These are phyloP conservation scores for Phengaris arion DNA, from an alignment of 2,888 invertebrate species.

Conservation along the genomic window DNA sequence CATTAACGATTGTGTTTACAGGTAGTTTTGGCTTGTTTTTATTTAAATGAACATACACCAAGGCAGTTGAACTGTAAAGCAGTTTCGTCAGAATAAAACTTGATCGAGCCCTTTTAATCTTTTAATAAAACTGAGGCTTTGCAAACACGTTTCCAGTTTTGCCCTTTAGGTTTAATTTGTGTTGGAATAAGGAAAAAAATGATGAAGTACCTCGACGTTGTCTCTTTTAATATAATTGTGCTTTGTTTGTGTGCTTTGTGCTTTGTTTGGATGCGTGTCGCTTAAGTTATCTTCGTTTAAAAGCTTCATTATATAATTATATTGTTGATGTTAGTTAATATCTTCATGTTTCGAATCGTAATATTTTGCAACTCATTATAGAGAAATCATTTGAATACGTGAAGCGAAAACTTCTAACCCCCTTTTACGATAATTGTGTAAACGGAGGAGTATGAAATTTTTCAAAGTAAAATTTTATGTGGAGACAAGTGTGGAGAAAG, in stretches of 20 bases:
- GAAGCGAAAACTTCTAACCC: no score
- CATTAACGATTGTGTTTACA: background rate
- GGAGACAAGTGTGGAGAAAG: no score
- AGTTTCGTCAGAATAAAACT: background rate
- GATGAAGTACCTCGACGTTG: constrained; percentile 10
- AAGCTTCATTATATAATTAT: no score
- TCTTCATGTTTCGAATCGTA: no score
- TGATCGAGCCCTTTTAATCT: constrained; percentile 9
- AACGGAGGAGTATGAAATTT: no score
- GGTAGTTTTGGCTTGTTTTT: background rate
- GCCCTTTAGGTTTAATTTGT: constrained; percentile 24
- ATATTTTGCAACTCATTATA: no score
- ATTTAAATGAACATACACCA: background rate
- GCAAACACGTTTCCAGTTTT: constrained; percentile 20
- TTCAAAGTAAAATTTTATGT: no score
- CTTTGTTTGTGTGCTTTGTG: background rate
- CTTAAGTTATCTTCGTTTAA: no score
- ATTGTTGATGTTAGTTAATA: no score
- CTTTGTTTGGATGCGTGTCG: background rate
- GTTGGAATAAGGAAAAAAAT: constrained; percentile 25
- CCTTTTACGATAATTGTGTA: no score
- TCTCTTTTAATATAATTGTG: background rate
- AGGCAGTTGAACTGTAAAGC: background rate
- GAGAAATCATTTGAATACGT: no score
- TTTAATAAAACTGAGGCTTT: constrained; percentile 18